Evolutionary conservation across 2,113 vertebrate species (phyloP).

Genomic region (Lethenteron reissneri): DNA sequence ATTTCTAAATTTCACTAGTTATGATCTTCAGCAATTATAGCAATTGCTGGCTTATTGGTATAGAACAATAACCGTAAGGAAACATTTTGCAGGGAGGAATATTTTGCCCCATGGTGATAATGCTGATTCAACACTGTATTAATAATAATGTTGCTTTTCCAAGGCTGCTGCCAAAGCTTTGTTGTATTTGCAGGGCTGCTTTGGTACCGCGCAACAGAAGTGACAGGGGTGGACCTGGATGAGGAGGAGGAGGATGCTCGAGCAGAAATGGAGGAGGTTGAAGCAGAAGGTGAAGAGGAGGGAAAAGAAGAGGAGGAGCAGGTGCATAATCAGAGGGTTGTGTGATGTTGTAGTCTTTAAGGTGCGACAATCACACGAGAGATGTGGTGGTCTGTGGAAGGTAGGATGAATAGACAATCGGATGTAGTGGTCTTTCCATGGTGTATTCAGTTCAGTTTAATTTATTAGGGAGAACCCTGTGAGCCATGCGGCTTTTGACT

Average conservation of each 20-base stretch:
- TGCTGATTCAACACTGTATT: background rate
- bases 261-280: conserved; percentile 23
- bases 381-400: background rate
- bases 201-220: conserved; percentile 30
- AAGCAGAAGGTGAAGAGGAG: conserved; percentile 17
- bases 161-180: conserved; percentile 1
- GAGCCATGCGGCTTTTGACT: background rate
- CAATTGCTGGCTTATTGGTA: background rate
- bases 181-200: conserved; percentile 31
- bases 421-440: background rate
- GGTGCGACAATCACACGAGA: background rate
- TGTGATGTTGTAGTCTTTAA: background rate
- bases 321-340: conserved; percentile 9
- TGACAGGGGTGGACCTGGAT: conserved; percentile 33
- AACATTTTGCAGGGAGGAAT: background rate
- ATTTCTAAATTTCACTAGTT: background rate
- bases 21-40: background rate
- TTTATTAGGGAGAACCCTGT: background rate
- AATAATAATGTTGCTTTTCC: background rate
- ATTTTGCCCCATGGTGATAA: background rate
- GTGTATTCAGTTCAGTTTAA: background rate
- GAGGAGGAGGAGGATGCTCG: conserved; percentile 44
- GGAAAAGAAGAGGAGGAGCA: conserved; percentile 23
- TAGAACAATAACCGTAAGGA: background rate
- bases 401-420: background rate